Evolutionary conservation across 1,140 invertebrate genomes (phyloP).

Genomic region (Triops longicaudatus): DNA sequence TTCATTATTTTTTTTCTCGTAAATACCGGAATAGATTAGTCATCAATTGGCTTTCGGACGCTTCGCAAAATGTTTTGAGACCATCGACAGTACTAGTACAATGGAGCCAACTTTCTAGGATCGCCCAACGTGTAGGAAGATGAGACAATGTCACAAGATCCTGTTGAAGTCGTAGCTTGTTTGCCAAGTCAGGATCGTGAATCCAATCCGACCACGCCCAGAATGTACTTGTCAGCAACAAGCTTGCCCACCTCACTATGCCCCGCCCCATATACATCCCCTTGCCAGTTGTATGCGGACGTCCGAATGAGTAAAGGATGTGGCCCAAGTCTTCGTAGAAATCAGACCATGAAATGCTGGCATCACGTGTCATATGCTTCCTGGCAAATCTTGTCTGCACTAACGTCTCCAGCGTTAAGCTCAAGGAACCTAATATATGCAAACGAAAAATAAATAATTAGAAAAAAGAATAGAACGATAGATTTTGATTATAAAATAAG

Average conservation of each 20-base stretch:
- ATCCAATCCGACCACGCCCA: not conserved
- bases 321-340: not conserved
- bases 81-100: not conserved
- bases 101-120: not conserved
- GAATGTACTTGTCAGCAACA: not conserved
- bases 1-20: too few species aligned
- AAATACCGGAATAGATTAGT: not conserved
- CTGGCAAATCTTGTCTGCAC: not conserved
- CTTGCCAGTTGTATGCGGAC: not conserved
- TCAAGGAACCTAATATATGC: not conserved
- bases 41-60: not conserved
- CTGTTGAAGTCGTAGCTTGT: not conserved
- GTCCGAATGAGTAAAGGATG: not conserved
- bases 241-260: not conserved
- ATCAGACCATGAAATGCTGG: not conserved
- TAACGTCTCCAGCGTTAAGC: constrained; percentile 1
- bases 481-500: too few species aligned
- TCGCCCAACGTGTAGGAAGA: not conserved
- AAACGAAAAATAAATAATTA: not conserved
- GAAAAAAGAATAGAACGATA: too few species aligned
- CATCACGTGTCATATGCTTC: not conserved
- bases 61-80: not conserved
- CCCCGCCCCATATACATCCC: not conserved
- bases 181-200: not conserved
- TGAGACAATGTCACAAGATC: not conserved